Evolutionary conservation across 2,113 vertebrate species (phyloP).

Genomic region (Coreoperca whiteheadi): DNA sequence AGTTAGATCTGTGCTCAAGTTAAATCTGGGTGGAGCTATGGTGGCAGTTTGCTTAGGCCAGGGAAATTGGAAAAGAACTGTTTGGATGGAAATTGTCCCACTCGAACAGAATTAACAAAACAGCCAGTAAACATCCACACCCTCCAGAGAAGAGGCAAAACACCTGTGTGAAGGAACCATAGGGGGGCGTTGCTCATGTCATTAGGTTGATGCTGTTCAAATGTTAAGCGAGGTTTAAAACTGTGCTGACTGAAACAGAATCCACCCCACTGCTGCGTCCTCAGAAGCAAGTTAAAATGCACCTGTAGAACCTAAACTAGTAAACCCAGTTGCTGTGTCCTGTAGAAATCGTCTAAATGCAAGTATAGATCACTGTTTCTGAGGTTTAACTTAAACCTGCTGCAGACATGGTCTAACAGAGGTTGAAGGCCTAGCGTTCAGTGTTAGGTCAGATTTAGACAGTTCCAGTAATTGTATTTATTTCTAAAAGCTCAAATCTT

Average conservation of each 20-base stretch:
- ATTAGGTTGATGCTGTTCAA: neutral
- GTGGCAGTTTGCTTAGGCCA: neutral
- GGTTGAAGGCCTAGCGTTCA: neutral
- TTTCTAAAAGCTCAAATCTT: neutral
- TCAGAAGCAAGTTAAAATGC: neutral
- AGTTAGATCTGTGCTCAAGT: neutral
- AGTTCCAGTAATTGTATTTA: neutral
- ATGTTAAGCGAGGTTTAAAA: neutral
- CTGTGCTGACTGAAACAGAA: neutral
- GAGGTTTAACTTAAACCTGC: neutral
- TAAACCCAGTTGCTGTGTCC: neutral
- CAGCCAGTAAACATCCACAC: neutral
- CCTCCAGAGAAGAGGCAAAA: neutral
- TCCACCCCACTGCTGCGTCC: neutral
- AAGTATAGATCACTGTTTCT: constrained; percentile 10
- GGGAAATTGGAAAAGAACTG: neutral
- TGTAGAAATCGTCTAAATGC: neutral
- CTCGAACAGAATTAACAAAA: neutral
- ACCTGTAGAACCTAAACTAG: neutral
- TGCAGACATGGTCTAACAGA: neutral
- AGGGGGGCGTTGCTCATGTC: neutral
- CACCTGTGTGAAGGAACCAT: neutral
- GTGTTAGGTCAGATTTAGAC: neutral
- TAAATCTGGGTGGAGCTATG: neutral
- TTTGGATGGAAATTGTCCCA: neutral